Evolutionary conservation across 1,140 invertebrate genomes (phyloP).

Genomic region (Aleiodes sp.): DNA sequence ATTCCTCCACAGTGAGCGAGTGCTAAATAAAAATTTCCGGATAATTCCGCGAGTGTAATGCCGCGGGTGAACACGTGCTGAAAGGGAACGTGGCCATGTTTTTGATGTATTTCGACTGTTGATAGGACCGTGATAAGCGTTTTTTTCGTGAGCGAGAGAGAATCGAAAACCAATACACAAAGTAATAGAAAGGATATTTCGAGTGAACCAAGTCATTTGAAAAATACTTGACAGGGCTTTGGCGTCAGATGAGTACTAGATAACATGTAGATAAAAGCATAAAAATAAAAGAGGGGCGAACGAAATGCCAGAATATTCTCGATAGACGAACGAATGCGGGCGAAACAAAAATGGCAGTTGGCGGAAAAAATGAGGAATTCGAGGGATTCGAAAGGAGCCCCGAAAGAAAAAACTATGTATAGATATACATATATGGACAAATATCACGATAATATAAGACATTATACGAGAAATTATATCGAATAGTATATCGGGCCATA

Average conservation of each 20-base stretch:
- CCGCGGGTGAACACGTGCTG: background rate
- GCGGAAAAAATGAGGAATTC: too few species aligned
- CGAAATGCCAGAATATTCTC: conserved; percentile 6
- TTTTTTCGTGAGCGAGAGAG: too few species aligned
- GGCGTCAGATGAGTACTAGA: conserved; percentile 6
- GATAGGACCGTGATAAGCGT: too few species aligned
- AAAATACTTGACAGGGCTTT: conserved; percentile 16
- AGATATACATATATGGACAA: too few species aligned
- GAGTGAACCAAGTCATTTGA: background rate
- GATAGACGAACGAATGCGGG: conserved; percentile 17
- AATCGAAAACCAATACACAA: background rate
- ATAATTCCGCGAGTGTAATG: background rate
- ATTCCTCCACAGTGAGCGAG: too few species aligned
- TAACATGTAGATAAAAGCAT: background rate
- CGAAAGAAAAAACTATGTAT: too few species aligned
- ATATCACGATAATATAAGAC: too few species aligned
- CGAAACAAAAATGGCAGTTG: background rate
- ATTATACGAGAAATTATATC: too few species aligned
- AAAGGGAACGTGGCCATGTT: background rate
- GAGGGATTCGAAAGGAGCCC: too few species aligned
- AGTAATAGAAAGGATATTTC: background rate
- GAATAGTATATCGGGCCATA: too few species aligned
- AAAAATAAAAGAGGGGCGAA: background rate
- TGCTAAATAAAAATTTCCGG: background rate
- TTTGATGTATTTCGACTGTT: too few species aligned